A percentile compares a stretch with the other conserved stretches of the same genome.
Evolutionary conservation across 2,888 invertebrate species (phyloP).

Genomic region (Ophion ellenae): DNA sequence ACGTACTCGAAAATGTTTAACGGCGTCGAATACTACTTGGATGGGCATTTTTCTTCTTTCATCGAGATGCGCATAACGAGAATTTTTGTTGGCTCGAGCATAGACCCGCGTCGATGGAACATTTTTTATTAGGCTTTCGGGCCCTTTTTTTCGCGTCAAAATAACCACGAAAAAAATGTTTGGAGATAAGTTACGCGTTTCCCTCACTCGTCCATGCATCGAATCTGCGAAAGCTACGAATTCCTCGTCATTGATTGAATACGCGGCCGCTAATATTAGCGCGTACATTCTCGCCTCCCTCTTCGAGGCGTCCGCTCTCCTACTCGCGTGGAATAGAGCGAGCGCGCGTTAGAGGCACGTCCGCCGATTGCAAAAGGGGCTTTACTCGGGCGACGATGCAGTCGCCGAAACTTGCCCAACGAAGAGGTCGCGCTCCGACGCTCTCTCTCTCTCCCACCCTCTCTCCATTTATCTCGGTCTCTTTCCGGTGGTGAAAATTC

Average conservation of each 20-base stretch:
- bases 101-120: too few species aligned
- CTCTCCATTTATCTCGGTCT: neutral
- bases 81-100: too few species aligned
- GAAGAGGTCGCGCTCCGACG: neutral
- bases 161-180: neutral
- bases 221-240: constrained; percentile 14
- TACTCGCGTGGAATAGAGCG: constrained; percentile 51
- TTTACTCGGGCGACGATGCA: constrained; percentile 47
- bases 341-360: constrained; percentile 51
- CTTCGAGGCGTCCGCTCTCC: constrained; percentile 57
- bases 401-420: constrained; percentile 47
- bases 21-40: too few species aligned
- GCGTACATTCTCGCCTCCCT: constrained; percentile 53
- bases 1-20: too few species aligned
- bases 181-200: neutral
- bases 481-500: neutral
- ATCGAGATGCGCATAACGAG: too few species aligned
- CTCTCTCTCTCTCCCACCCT: neutral
- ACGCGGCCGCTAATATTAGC: constrained; percentile 74
- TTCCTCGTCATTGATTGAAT: constrained; percentile 72
- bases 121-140: too few species aligned
- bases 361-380: constrained; percentile 58
- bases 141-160: too few species aligned
- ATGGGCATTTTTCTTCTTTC: too few species aligned
- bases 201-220: neutral